Percentiles rank a stretch among this genome's conserved stretches.
Conservation (phyloP, 1,140 invertebrate species). For the Triops longicaudatus region DNA sequence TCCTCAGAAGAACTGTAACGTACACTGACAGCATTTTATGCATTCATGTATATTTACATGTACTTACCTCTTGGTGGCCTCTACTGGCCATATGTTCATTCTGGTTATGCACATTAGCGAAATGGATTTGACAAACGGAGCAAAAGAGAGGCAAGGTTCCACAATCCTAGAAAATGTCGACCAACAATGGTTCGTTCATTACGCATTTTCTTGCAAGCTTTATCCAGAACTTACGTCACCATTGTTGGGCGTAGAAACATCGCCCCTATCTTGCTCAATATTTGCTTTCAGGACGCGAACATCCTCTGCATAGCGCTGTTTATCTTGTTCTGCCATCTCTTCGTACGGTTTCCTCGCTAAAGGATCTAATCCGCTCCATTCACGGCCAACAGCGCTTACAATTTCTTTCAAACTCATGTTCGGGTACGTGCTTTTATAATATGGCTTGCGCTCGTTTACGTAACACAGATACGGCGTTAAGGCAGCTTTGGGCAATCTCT, state of each 20-base stretch:
- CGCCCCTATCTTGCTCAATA: not conserved
- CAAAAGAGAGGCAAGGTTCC: not conserved
- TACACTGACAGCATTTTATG: too few species aligned
- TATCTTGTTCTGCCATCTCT: not conserved
- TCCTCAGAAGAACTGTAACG: too few species aligned
- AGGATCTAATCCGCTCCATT: not conserved
- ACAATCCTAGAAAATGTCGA: not conserved
- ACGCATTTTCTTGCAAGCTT: too few species aligned
- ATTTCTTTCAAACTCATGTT: not conserved
- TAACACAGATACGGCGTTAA: not conserved
- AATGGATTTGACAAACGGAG: not conserved
- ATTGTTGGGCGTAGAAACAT: not conserved
- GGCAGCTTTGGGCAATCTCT: not conserved
- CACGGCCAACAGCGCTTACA: not conserved
- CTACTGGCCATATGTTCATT: not conserved
- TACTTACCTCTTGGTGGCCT: not conserved
- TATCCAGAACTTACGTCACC: not conserved
- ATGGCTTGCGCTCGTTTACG: not conserved
- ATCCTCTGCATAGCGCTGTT: not conserved
- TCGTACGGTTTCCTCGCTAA: constrained; percentile 2
- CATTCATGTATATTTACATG: not conserved
- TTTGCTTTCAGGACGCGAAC: not conserved
- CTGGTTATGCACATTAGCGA: not conserved
- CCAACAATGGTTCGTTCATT: not conserved
- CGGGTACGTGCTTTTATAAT: not conserved